Base-by-base conservation (phyloP, 1,140 invertebrate genomes). In the Bombus impatiens region DNA sequence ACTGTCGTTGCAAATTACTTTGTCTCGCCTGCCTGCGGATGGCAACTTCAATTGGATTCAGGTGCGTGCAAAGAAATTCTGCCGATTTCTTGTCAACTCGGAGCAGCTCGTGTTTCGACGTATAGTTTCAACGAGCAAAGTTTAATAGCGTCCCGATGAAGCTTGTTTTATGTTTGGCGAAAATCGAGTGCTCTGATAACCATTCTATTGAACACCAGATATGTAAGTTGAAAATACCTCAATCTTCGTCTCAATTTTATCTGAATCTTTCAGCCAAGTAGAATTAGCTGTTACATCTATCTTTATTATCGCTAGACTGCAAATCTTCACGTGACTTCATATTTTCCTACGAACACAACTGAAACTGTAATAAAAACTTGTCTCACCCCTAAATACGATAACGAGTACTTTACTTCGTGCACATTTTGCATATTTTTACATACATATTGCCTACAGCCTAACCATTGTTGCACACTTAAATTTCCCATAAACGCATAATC, bases 1-100 rank as follows among this genome's bases (percentile, higher is more conserved):
- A 87, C 75, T 81, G 78, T 70, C 82, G 71, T 70, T 84, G 76
- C 71, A 88, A 88, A 90, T 90, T 90, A 90, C 88, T 88, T 90
- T 90, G 88, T 88, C 86, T 88, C 70, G 79, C 42, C 59, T 84
- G 81, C 71, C 89, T 84, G 67, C 28, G 65, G 71, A 70, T 62
- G 62, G 86, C 74, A 87, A 87, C 76, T 86, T 83, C 42, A 72
- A 62, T 71, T 79, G 35, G 68, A 70, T 53, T 72, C 88, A 32
- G 13, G 28, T 47, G 75, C 67, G 37, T 42, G 67, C 42, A 71
- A 86, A 78, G 70, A 86, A 82, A 47, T 86, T 65, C n/a, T 25
- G 74, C 18, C 44, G 42, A 84, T 77, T 67, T 53, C 35, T 75
- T 59, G 5, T n/a, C n/a, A 22, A 53, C 22, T 42, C 42, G 32